Evolutionary conservation across 1,140 invertebrate genomes (phyloP).

Genomic region (Babylonia areolata): DNA sequence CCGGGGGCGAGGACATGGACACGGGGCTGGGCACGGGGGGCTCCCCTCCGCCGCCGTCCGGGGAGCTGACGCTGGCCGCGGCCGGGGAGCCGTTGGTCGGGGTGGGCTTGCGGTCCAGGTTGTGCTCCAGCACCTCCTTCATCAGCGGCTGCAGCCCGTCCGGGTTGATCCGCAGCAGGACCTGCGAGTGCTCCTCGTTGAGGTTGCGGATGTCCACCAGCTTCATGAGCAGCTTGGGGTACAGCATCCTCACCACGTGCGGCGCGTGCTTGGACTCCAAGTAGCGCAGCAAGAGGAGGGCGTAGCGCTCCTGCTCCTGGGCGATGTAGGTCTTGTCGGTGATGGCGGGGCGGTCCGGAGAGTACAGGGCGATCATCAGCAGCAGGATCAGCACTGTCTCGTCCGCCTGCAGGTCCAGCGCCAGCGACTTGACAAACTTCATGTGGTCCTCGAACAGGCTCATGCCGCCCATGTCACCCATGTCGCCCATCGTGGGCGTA

Average conservation of each 20-base stretch:
- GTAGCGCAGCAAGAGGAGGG: slow-evolving; percentile 77
- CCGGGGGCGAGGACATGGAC: neutral
- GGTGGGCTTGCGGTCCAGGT: slow-evolving; percentile 57
- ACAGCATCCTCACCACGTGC: slow-evolving; percentile 71
- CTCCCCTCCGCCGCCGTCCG: neutral
- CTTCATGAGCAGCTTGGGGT: slow-evolving; percentile 78
- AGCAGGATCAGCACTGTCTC: slow-evolving; percentile 78
- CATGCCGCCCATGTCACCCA: slow-evolving; percentile 52
- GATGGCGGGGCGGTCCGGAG: slow-evolving; percentile 77
- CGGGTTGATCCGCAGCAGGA: slow-evolving; percentile 76
- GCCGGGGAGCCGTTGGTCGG: slow-evolving; percentile 32
- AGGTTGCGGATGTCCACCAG: slow-evolving; percentile 79
- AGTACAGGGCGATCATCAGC: slow-evolving; percentile 77
- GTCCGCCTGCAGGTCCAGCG: slow-evolving; percentile 76
- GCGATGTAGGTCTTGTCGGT: slow-evolving; percentile 73
- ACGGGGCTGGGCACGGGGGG: neutral
- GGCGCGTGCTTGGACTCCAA: slow-evolving; percentile 76
- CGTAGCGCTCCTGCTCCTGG: slow-evolving; percentile 77
- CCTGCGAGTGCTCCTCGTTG: slow-evolving; percentile 78
- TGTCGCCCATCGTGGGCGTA: slow-evolving; percentile 35
- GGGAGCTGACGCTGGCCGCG: neutral
- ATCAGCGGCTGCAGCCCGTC: slow-evolving; percentile 76
- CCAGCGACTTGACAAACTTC: slow-evolving; percentile 76
- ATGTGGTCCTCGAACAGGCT: slow-evolving; percentile 78
- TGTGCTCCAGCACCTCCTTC: slow-evolving; percentile 76